These are phyloP conservation scores for Vulpes lagopus DNA, from an alignment of 2,113 vertebrate genomes.

Conservation along the genomic window DNA sequence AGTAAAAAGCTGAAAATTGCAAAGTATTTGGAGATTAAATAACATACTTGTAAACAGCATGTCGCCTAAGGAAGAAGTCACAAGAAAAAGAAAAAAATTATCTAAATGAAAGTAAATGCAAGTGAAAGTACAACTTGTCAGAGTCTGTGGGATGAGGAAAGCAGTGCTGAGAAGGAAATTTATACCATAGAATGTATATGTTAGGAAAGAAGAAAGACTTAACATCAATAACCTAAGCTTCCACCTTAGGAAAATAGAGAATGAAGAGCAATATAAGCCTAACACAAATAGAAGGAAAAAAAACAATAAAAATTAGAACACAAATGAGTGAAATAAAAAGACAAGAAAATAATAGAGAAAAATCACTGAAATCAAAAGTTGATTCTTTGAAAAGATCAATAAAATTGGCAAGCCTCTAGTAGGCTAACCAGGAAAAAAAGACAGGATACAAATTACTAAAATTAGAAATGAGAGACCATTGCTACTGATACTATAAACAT, in stretches of 20 bases:
- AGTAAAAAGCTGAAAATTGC: neutral
- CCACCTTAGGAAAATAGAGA: neutral
- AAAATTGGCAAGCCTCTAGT: neutral
- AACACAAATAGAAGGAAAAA: neutral
- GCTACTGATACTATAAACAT: neutral
- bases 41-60: neutral
- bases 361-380: neutral
- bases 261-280: neutral
- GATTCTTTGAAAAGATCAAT: neutral
- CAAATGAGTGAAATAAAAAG: conserved; percentile 1
- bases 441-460: neutral
- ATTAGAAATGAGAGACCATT: neutral
- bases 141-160: neutral
- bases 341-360: neutral
- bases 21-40: neutral
- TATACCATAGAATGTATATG: neutral
- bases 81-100: neutral
- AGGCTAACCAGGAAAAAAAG: neutral
- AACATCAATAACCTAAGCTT: neutral
- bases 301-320: neutral
- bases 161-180: neutral
- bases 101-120: neutral
- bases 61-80: neutral
- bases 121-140: neutral
- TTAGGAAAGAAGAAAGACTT: neutral